Percentiles rank a stretch among this genome's conserved stretches.
phyloP scores from a whole-genome alignment of 2,113 vertebrate genomes.

The Mugil cephalus region DNA sequence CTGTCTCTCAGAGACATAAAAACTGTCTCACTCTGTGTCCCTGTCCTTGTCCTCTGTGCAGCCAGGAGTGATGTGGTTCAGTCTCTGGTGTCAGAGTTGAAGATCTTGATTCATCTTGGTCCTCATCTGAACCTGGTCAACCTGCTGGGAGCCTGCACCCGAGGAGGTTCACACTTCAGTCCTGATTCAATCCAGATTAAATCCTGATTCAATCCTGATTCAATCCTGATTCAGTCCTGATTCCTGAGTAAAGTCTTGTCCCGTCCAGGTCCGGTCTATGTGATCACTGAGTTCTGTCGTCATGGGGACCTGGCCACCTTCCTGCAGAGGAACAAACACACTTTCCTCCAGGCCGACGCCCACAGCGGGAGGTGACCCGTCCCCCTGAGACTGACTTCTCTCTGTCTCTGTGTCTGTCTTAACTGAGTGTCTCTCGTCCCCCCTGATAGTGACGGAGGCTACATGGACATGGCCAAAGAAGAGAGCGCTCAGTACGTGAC shows the following conservation, averaged over 20 bases:
- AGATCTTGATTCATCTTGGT: conserved; percentile 81
- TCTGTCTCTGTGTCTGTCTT: background rate
- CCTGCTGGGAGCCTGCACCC: conserved; percentile 81
- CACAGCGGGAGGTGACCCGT: conserved; percentile 54
- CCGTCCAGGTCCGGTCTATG: conserved; percentile 89
- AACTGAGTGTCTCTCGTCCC: conserved; percentile 1
- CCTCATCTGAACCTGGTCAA: conserved; percentile 83
- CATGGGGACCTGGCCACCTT: conserved; percentile 95
- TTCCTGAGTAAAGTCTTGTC: background rate
- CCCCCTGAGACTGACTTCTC: too few species aligned
- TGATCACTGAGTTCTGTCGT: conserved; percentile 95
- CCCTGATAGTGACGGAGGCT: conserved; percentile 88
- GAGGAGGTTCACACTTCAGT: conserved; percentile 50
- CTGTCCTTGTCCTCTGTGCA: too few species aligned
- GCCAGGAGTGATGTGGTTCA: conserved; percentile 60
- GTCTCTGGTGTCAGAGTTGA: conserved; percentile 81
- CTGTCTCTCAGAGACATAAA: background rate
- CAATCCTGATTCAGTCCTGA: background rate
- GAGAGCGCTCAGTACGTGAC: conserved; percentile 87
- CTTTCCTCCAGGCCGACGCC: conserved; percentile 77
- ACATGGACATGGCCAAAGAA: conserved; percentile 94
- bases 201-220: background rate
- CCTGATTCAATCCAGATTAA: background rate
- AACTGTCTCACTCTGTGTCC: background rate
- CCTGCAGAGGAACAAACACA: conserved; percentile 91